phyloP scores from a whole-genome alignment of 2,888 invertebrate species.

The Drosophila subsilvestris region DNA sequence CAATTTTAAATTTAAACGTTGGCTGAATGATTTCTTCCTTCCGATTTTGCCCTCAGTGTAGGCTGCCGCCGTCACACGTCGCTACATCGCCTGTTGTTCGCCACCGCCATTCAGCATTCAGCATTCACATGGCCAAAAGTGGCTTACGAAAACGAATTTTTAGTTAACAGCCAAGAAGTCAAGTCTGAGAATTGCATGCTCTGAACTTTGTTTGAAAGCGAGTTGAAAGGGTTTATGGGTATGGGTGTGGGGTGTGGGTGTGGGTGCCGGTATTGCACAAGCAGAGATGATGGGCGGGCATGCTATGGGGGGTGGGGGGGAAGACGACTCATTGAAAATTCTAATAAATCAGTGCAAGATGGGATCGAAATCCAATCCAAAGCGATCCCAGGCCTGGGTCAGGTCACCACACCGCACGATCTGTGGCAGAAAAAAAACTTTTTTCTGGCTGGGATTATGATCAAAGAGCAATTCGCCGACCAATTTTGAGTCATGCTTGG shows the following conservation, averaged over 20 bases:
- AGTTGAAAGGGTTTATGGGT: background rate
- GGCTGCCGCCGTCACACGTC: conserved; percentile 41
- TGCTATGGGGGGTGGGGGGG: conserved; percentile 13
- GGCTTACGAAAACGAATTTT: conserved; percentile 45
- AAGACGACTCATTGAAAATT: conserved; percentile 41
- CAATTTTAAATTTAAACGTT: too few relatives aligned
- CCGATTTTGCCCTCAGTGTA: conserved; percentile 20
- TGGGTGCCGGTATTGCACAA: conserved; percentile 57
- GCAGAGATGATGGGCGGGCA: conserved; percentile 22
- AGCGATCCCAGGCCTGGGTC: conserved; percentile 27
- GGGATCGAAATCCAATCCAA: too few relatives aligned
- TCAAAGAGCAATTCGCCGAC: conserved; percentile 62
- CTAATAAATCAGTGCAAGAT: conserved; percentile 29
- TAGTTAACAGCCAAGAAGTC: conserved; percentile 32
- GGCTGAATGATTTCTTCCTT: too few relatives aligned
- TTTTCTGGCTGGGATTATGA: conserved; percentile 31
- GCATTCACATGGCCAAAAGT: conserved; percentile 47
- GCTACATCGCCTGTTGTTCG: conserved; percentile 29
- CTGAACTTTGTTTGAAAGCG: conserved; percentile 52
- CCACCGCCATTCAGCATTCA: conserved; percentile 23
- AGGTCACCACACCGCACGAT: conserved; percentile 43
- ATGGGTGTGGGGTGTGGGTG: conserved; percentile 2
- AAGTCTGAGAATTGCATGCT: conserved; percentile 72
- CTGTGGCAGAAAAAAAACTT: conserved; percentile 6
- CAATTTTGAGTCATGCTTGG: conserved; percentile 56